Evolutionary conservation across 2,113 vertebrate genomes (phyloP).

Genomic region (Zootoca vivipara): DNA sequence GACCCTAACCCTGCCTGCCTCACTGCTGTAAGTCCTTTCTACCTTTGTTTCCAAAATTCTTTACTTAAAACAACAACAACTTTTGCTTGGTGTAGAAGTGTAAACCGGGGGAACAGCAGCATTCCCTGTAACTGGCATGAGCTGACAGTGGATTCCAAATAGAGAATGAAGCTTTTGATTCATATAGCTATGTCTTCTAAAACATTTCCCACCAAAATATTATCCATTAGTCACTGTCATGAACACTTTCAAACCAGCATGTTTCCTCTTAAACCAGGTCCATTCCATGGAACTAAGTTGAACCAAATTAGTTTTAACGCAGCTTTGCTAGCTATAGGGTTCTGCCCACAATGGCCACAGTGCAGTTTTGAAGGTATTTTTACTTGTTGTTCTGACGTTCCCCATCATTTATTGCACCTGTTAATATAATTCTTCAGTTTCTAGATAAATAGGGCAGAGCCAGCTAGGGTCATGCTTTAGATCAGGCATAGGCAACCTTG

Average conservation of each 20-base stretch:
- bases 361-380: background rate
- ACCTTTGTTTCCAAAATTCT: slow-evolving; percentile 72
- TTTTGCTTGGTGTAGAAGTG: background rate
- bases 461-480: background rate
- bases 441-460: background rate
- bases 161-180: background rate
- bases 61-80: slow-evolving; percentile 3
- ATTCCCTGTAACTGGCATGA: background rate
- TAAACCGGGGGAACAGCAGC: background rate
- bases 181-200: background rate
- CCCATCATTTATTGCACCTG: background rate
- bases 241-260: background rate
- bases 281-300: background rate
- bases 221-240: background rate
- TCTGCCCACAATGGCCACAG: background rate
- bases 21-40: slow-evolving; percentile 94
- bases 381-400: background rate
- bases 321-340: background rate
- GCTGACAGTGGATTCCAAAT: background rate
- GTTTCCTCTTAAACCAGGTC: slow-evolving; percentile 1
- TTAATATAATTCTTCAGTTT: background rate
- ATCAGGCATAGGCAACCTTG: too few relatives aligned
- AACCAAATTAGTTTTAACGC: background rate
- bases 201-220: background rate
- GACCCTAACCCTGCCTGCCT: slow-evolving; percentile 95